Conservation (phyloP, 2,113 vertebrate species). For the Cyprinus carpio region DNA sequence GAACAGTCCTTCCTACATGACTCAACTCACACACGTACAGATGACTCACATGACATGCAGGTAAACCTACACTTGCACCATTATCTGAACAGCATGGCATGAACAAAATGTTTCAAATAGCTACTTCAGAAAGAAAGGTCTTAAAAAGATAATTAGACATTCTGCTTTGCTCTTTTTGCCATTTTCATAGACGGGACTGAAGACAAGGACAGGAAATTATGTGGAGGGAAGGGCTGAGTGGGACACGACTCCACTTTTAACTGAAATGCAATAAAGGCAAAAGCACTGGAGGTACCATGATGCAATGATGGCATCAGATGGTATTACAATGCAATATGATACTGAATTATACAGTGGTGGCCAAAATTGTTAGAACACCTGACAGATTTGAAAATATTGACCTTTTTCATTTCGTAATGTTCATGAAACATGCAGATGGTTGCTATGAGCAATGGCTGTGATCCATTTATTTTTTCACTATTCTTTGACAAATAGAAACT, state of each 20-base stretch:
- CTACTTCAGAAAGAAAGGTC: background rate
- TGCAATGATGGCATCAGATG: no score
- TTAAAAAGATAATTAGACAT: background rate
- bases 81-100: background rate
- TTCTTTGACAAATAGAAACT: no score
- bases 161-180: background rate
- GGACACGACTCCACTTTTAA: background rate
- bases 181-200: background rate
- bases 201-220: background rate
- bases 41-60: conserved; percentile 5
- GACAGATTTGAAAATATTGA: no score
- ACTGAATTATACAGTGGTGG: no score
- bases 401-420: no score
- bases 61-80: background rate
- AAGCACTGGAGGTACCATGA: no score
- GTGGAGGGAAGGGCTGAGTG: background rate
- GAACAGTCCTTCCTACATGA: background rate
- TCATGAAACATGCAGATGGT: no score
- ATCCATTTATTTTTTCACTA: no score
- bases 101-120: background rate
- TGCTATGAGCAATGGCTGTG: no score
- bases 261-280: background rate
- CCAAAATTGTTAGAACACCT: no score
- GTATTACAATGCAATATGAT: no score
- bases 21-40: background rate